These are phyloP conservation scores for Sorex araneus DNA, from an alignment of 2,113 vertebrate genomes.

Conservation along the genomic window DNA sequence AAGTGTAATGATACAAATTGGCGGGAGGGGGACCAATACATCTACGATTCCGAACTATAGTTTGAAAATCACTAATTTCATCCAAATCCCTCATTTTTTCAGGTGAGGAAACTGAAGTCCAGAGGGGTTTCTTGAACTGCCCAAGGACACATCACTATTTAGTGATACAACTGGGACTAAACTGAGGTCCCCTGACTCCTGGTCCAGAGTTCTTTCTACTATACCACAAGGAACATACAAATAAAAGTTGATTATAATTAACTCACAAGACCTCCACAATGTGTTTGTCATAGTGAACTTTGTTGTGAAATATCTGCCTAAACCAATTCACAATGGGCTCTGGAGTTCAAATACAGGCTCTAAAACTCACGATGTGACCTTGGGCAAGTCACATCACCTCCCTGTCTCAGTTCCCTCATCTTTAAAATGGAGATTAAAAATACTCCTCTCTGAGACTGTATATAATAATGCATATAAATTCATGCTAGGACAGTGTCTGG, in stretches of 20 bases:
- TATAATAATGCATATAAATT: not conserved
- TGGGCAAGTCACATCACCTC: slow-evolving; percentile 72
- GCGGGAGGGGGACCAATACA: slow-evolving; percentile 59
- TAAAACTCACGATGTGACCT: slow-evolving; percentile 42
- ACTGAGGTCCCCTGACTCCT: slow-evolving; percentile 76
- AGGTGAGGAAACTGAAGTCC: slow-evolving; percentile 82
- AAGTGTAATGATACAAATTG: slow-evolving; percentile 16
- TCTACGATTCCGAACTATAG: slow-evolving; percentile 64
- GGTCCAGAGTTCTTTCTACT: slow-evolving; percentile 79
- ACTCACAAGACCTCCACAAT: slow-evolving; percentile 70
- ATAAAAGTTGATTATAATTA: slow-evolving; percentile 77
- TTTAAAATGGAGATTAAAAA: slow-evolving; percentile 56
- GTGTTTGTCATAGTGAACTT: slow-evolving; percentile 70
- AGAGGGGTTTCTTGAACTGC: slow-evolving; percentile 83
- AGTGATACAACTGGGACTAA: slow-evolving; percentile 77
- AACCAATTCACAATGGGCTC: slow-evolving; percentile 20
- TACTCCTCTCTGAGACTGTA: slow-evolving; percentile 10
- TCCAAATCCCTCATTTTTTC: slow-evolving; percentile 84
- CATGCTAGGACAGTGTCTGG: not conserved
- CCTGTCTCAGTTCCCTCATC: slow-evolving; percentile 66
- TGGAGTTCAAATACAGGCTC: slow-evolving; percentile 55
- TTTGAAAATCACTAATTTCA: slow-evolving; percentile 80
- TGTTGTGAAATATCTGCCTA: slow-evolving; percentile 62
- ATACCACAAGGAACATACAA: slow-evolving; percentile 72
- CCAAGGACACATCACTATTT: slow-evolving; percentile 80